Base-by-base conservation (phyloP, 2,888 invertebrate genomes). In the Apotomis capreana region DNA sequence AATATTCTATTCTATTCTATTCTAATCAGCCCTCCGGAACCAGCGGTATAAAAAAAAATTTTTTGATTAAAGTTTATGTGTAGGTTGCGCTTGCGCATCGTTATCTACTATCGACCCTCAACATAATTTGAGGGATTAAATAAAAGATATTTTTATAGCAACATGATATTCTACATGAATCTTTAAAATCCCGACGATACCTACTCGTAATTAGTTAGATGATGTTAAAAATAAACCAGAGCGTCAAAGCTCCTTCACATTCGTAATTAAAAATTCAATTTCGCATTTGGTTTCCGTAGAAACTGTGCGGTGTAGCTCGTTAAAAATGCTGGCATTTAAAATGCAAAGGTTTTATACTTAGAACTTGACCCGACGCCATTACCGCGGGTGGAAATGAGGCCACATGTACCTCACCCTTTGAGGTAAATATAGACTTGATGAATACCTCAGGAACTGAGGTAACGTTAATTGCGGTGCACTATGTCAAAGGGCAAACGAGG, bases 281-380 rank as follows among this genome's bases (percentile, higher is more conserved):
- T 9, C 36, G 49, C 62, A 52, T 58, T 58, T 58, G 55, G 26
- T 10, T 36, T 26, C n/a, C 40, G 55, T 49, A 9, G 9, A 49
- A 49, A 49, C 10, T 40, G 13, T 3, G 51, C 62, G 36, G 10
- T 10, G 6, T 40, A 26, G 46, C 58, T 63, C 58, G 44, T 64
- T 64, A 52, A 52, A 59, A 70, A 63, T 63, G 12, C 63, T 55
- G 67, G 6, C 67, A 68, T 69, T 69, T 69, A 62, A 69, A 69
- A 69, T 40, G 63, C 63, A 63, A 26, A 58, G 51, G 51, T 12
- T 61, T 51, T 6, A 40, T 44, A n/a, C n/a, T n/a, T n/a, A 44
- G 63, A 62, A 67, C 63, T 63, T 70, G 60, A 69, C 68, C 46
- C 13, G 49, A 49, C 46, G 40, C n/a, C 57, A 15, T 58, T 49